Percentiles rank a stretch among this genome's conserved stretches.
phyloP scores from a whole-genome alignment of 2,888 invertebrate genomes.

The Congeria kusceri region DNA sequence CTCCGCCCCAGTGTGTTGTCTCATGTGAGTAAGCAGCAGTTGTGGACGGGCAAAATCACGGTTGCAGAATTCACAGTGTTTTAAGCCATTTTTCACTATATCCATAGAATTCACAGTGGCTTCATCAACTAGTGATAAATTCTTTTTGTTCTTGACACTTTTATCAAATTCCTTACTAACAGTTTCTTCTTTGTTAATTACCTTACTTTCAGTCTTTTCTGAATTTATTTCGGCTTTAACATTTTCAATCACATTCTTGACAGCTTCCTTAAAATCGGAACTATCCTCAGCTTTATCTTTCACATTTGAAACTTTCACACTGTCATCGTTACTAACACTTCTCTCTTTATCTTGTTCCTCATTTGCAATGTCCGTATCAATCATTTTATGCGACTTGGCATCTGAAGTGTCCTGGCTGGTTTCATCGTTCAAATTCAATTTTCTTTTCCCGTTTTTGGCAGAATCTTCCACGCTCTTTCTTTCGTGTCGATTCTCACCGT shows the following conservation, averaged over 20 bases:
- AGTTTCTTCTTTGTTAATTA: conserved; percentile 1
- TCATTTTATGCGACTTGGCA: background rate
- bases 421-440: conserved; percentile 8
- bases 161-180: conserved; percentile 1
- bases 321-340: conserved; percentile 3
- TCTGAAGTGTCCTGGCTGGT: background rate
- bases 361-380: background rate
- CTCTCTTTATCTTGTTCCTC: conserved; percentile 7
- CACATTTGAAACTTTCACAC: background rate
- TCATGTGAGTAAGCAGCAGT: conserved; percentile 45
- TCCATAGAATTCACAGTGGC: conserved; percentile 34
- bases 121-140: conserved; percentile 24
- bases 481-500: conserved; percentile 54
- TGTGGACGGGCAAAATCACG: conserved; percentile 55
- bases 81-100: conserved; percentile 42
- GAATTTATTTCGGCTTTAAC: conserved; percentile 1
- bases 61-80: conserved; percentile 49
- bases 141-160: background rate
- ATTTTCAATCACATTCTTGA: background rate
- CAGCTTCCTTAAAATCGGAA: background rate
- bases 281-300: background rate
- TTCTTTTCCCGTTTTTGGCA: background rate
- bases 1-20: conserved; percentile 35
- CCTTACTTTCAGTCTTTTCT: background rate
- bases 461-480: conserved; percentile 19